These are phyloP conservation scores for Novumbra hubbsi DNA, from an alignment of 2,797 vertebrate genomes.

Conservation along the genomic window DNA sequence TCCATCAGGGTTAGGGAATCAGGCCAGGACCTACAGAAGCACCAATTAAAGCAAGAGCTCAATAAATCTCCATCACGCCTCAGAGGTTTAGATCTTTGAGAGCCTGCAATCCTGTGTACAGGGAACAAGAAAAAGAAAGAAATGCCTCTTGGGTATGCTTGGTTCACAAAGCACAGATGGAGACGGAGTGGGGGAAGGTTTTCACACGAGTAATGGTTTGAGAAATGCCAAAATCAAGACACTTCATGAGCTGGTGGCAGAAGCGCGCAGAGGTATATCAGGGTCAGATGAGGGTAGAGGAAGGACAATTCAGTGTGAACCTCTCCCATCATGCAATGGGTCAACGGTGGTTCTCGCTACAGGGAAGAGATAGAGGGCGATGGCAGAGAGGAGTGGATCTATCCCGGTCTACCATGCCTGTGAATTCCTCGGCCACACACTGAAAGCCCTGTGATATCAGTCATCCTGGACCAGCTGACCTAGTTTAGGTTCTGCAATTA, in stretches of 20 bases:
- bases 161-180: background rate
- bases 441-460: background rate
- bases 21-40: background rate
- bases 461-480: background rate
- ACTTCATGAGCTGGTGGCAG: background rate
- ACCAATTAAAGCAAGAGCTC: conserved; percentile 13
- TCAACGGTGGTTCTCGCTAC: background rate
- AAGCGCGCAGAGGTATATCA: background rate
- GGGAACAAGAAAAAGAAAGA: conserved; percentile 3
- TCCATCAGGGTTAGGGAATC: background rate
- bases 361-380: background rate
- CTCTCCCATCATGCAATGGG: background rate
- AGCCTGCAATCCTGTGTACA: background rate
- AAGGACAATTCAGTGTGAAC: background rate
- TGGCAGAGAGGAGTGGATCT: background rate
- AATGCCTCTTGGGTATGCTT: background rate
- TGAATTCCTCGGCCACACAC: background rate
- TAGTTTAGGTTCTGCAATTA: background rate
- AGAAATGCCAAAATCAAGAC: background rate
- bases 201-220: background rate
- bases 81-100: too few species aligned
- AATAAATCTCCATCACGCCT: background rate
- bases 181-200: background rate
- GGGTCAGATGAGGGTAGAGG: background rate
- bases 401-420: background rate